A percentile compares a stretch with the other conserved stretches of the same genome.
Conservation (phyloP, 2,113 vertebrate species). For the Semicossyphus pulcher region DNA sequence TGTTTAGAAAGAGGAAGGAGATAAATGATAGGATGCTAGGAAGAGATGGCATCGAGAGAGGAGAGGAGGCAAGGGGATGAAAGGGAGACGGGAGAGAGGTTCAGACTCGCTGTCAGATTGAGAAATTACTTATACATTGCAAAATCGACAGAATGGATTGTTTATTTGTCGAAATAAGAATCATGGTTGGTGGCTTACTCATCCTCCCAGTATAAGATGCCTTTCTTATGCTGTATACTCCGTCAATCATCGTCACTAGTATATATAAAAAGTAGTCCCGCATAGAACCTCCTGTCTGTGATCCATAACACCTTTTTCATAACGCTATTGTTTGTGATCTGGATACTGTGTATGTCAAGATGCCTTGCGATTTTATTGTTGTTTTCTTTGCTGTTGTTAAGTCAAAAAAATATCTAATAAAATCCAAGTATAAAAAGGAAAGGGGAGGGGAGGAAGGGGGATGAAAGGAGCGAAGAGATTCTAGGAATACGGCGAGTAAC, state of each 20-base stretch:
- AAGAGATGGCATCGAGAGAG: slow-evolving; percentile 44
- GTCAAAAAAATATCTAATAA: neutral
- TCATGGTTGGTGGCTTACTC: neutral
- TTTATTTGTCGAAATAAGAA: neutral
- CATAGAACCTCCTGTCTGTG: too few species aligned
- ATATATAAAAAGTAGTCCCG: too few species aligned
- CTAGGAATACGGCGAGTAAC: slow-evolving; percentile 51
- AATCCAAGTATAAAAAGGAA: neutral
- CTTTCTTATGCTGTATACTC: neutral
- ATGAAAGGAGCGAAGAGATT: slow-evolving; percentile 55
- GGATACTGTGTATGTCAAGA: neutral
- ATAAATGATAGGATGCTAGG: slow-evolving; percentile 53
- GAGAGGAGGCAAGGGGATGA: slow-evolving; percentile 38
- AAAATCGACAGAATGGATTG: too few species aligned
- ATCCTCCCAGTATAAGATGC: too few species aligned
- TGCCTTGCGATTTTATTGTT: neutral
- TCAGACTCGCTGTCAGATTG: neutral
- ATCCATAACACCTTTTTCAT: too few species aligned
- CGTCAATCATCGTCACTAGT: too few species aligned
- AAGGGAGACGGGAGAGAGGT: neutral
- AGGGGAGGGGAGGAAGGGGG: slow-evolving; percentile 3
- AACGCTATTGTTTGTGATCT: neutral
- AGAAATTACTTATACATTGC: neutral
- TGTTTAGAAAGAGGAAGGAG: slow-evolving; percentile 41
- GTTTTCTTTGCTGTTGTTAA: neutral